Evolutionary conservation across 2,888 invertebrate species (phyloP).

Genomic region (Mechanitis mazaeus): DNA sequence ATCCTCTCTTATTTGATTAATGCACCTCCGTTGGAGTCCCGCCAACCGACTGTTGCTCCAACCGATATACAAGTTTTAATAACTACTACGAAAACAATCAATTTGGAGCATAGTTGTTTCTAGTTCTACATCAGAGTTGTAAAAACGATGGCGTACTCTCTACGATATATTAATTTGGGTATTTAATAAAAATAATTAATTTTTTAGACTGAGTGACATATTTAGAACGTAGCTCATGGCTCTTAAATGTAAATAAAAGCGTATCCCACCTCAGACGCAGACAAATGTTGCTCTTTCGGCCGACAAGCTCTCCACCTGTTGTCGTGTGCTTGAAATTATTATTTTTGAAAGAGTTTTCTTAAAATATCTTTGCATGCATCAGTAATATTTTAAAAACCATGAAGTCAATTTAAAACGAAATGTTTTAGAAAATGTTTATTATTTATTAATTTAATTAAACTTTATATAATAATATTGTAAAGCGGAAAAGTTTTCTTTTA

Average conservation of each 20-base stretch:
- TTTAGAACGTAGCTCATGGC: not conserved
- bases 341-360: conserved; percentile 1
- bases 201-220: not conserved
- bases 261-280: conserved; percentile 36
- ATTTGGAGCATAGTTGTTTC: conserved; percentile 22
- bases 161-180: too few species aligned
- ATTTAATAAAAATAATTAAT: too few species aligned
- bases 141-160: too few species aligned
- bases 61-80: conserved; percentile 41
- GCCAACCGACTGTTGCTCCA: conserved; percentile 42
- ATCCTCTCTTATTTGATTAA: conserved; percentile 49
- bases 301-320: conserved; percentile 45
- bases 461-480: too few species aligned
- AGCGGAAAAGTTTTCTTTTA: too few species aligned
- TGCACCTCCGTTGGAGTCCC: conserved; percentile 35
- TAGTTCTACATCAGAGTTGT: too few species aligned
- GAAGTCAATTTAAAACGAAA: too few species aligned
- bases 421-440: too few species aligned
- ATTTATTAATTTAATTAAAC: too few species aligned
- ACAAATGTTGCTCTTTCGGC: conserved; percentile 45
- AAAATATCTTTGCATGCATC: not conserved
- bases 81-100: conserved; percentile 46
- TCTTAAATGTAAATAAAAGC: not conserved
- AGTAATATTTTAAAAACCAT: too few species aligned
- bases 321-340: conserved; percentile 16